Evolutionary conservation across 2,888 invertebrate genomes (phyloP).

Genomic region (Hirtodrosophila alboralis): DNA sequence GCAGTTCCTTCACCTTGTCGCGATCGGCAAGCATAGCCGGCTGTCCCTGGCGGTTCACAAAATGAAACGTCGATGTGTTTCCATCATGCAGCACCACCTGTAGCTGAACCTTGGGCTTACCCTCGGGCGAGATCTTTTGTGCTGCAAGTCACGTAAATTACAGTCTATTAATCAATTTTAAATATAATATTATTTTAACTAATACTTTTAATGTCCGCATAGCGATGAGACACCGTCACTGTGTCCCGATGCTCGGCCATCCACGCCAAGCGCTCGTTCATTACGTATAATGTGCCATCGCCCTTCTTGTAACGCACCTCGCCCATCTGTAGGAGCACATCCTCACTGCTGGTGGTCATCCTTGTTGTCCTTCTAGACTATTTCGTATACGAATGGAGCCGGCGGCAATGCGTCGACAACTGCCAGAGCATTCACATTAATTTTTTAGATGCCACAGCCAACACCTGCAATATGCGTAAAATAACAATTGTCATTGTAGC

Average conservation of each 20-base stretch:
- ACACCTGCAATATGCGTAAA: constrained; percentile 34
- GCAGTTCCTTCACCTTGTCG: constrained; percentile 95
- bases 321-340: constrained; percentile 95
- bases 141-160: constrained; percentile 85
- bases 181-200: constrained; percentile 89
- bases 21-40: constrained; percentile 94
- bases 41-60: constrained; percentile 93
- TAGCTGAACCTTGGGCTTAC: constrained; percentile 98
- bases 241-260: constrained; percentile 96
- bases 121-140: constrained; percentile 98
- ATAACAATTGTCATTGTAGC: constrained; percentile 15
- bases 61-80: constrained; percentile 98
- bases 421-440: constrained; percentile 33
- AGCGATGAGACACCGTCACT: constrained; percentile 96
- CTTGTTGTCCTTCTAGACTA: constrained; percentile 27
- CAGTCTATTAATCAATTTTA: not conserved
- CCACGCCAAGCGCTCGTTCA: constrained; percentile 98
- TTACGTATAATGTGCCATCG: constrained; percentile 96
- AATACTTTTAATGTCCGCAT: constrained; percentile 97
- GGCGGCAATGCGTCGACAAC: constrained; percentile 32
- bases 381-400: constrained; percentile 10
- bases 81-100: constrained; percentile 98
- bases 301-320: constrained; percentile 98
- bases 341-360: constrained; percentile 96
- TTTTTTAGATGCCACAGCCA: constrained; percentile 34